Evolutionary conservation across 2,888 invertebrate genomes (phyloP).

Genomic region (Trichogramma evanescens): DNA sequence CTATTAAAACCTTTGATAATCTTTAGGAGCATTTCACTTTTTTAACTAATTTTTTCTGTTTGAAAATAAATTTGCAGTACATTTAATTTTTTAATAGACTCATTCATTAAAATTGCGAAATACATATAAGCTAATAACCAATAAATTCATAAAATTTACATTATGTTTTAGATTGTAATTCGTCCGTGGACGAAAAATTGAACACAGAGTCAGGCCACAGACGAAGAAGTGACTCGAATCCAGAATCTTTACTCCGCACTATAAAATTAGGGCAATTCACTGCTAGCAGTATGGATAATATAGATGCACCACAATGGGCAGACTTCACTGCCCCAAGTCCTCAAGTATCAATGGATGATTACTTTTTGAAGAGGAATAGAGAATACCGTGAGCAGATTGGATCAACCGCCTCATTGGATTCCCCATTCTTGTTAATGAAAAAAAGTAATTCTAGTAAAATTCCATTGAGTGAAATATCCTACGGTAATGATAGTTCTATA

Average conservation of each 20-base stretch:
- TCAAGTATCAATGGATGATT: conserved; percentile 25
- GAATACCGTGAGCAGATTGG: conserved; percentile 15
- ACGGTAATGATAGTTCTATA: conserved; percentile 2
- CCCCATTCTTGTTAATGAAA: background rate
- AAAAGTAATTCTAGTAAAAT: background rate
- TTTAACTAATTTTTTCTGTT: no score
- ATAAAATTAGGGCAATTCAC: background rate
- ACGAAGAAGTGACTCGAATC: background rate
- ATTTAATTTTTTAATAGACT: no score
- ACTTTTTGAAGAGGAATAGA: conserved; percentile 27
- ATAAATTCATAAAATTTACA: no score
- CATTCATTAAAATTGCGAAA: no score
- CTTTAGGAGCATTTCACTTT: no score
- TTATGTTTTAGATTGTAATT: no score
- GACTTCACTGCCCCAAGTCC: conserved; percentile 33
- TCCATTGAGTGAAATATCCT: conserved; percentile 4
- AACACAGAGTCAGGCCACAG: background rate
- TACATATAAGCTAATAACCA: no score
- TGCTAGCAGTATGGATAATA: conserved; percentile 25
- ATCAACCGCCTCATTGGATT: background rate
- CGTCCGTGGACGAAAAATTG: background rate
- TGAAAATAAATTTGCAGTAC: no score
- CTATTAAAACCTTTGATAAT: no score
- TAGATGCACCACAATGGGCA: conserved; percentile 36
- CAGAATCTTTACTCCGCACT: background rate